These are phyloP conservation scores for Parnassius mnemosyne DNA, from an alignment of 2,888 invertebrate species.

Conservation along the genomic window DNA sequence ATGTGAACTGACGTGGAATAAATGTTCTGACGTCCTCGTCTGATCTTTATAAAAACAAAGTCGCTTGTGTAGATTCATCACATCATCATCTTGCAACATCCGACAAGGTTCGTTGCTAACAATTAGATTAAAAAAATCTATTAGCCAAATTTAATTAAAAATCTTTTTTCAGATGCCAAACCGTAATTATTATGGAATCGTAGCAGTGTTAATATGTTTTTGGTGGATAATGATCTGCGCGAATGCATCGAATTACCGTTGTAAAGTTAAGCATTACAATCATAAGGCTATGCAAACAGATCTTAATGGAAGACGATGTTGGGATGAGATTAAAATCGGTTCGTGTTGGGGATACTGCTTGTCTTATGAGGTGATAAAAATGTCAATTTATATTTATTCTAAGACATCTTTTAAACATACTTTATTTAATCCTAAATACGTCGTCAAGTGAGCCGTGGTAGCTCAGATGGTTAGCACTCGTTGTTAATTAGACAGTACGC, in stretches of 20 bases:
- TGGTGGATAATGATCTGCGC: slow-evolving; percentile 44
- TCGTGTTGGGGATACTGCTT: slow-evolving; percentile 93
- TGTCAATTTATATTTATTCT: too few species aligned
- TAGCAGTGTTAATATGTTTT: slow-evolving; percentile 42
- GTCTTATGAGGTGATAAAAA: slow-evolving; percentile 85
- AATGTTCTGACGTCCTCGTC: slow-evolving; percentile 61
- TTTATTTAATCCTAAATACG: too few species aligned
- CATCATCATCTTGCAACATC: slow-evolving; percentile 40
- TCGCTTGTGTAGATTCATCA: slow-evolving; percentile 35
- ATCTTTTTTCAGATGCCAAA: slow-evolving; percentile 37
- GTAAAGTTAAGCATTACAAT: slow-evolving; percentile 56
- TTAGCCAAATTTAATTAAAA: background rate
- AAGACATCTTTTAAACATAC: too few species aligned
- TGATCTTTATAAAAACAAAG: slow-evolving; percentile 61
- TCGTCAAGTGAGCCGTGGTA: too few species aligned
- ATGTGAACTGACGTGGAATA: slow-evolving; percentile 60
- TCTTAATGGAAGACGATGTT: slow-evolving; percentile 85
- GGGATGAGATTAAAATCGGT: slow-evolving; percentile 88
- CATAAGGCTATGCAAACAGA: slow-evolving; percentile 71
- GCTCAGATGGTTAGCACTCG: too few species aligned
- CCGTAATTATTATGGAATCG: slow-evolving; percentile 33
- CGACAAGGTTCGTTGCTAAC: slow-evolving; percentile 37
- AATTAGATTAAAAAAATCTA: background rate
- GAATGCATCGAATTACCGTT: slow-evolving; percentile 46
- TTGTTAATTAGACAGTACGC: too few species aligned